Base-by-base conservation (phyloP, 2,797 vertebrate species). In the Coregonus sp. region DNA sequence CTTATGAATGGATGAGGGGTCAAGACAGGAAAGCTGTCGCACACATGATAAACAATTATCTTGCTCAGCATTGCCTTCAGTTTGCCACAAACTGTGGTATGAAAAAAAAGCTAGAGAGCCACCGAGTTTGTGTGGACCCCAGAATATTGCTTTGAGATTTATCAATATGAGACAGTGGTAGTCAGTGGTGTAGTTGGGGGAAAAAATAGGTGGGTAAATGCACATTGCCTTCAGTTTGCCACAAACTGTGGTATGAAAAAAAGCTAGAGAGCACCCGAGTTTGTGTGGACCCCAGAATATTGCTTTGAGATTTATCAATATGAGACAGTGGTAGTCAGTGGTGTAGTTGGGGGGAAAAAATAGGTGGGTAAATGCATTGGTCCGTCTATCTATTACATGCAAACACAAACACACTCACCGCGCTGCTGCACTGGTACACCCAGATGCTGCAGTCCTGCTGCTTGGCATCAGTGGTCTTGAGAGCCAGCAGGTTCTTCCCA, bases 351-450 rank as follows among this genome's bases (percentile, higher is more conserved):
- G 6, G 31, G 33, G 31, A 0, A 12, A 61, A 61, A 11, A 25
- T 7, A 20, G n/a, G n/a, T 65, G 61, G 0, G 18, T 14, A 18
- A 54, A 54, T 1, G 16, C 4, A 25, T 25, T 56, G 31, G 31
- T 33, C 31, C 31, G 0, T 33, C 31, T 33, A 33, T 33, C 31
- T 33, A 2, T 33, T 33, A 33, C 31, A 25, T 25, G 25, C 25
- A 12, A 54, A 68, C 29, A 37, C 70, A 79, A 51, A n/a, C 37
- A 15, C 37, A 74, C 96, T 96, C 89, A 99, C 98, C 82, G 97
- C 92, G 88, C 93, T 98, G 91, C 90, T 95, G 89, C 97, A 99
- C 93, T 99, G 98, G 84, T 99, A 99, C 0, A 99, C 94, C 96
- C 98, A 99, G 84, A 99, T 96, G 91, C 94, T 98, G 91, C 94